Percentiles rank a stretch among this genome's conserved stretches.
These are phyloP conservation scores for Nemurella pictetii DNA, from an alignment of 2,888 invertebrate genomes.

Conservation along the genomic window DNA sequence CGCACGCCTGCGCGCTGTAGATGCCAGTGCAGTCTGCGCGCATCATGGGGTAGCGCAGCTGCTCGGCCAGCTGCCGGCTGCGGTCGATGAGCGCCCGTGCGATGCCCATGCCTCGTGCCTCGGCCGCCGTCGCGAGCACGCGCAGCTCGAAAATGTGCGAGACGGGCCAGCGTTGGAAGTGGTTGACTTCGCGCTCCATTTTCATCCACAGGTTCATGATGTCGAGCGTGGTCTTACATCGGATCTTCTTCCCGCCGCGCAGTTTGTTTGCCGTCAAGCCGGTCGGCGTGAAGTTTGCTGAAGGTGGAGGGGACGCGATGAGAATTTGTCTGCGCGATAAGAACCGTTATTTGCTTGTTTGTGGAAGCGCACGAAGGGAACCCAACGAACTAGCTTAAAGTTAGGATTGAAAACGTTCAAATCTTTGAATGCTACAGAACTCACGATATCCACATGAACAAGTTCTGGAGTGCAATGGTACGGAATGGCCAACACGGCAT, in stretches of 20 bases:
- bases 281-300: background rate
- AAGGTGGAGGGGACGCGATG: background rate
- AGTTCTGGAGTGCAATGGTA: too few species aligned
- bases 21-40: slow-evolving; percentile 36
- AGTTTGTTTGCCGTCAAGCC: background rate
- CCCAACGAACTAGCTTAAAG: too few species aligned
- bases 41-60: slow-evolving; percentile 31
- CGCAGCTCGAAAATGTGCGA: slow-evolving; percentile 35
- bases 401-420: too few species aligned
- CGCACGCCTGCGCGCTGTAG: slow-evolving; percentile 35
- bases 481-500: too few species aligned
- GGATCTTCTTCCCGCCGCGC: background rate
- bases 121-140: slow-evolving; percentile 34
- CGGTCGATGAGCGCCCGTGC: slow-evolving; percentile 28
- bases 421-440: too few species aligned
- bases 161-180: slow-evolving; percentile 28
- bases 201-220: slow-evolving; percentile 36
- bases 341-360: too few species aligned
- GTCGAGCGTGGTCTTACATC: slow-evolving; percentile 7
- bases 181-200: slow-evolving; percentile 34
- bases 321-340: too few species aligned
- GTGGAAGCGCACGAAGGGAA: too few species aligned
- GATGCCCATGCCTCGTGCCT: slow-evolving; percentile 34
- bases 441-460: too few species aligned
- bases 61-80: slow-evolving; percentile 24